phyloP scores from a whole-genome alignment of 2,888 invertebrate species.

The Brenthis daphne region DNA sequence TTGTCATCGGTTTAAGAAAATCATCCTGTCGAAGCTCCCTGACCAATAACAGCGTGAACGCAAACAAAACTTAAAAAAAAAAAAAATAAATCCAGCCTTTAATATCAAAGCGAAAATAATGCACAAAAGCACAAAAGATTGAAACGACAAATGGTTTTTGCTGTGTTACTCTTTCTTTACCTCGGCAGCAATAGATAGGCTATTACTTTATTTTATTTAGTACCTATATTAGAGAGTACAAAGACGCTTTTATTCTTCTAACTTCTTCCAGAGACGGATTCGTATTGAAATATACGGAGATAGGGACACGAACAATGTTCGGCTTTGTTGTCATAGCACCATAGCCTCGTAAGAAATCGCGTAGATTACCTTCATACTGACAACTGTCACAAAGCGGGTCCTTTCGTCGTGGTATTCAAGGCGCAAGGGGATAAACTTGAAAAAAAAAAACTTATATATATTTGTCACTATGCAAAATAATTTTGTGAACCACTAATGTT shows the following conservation, averaged over 20 bases:
- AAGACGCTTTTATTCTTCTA: constrained; percentile 46
- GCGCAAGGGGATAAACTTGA: background rate
- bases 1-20: background rate
- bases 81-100: background rate
- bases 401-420: constrained; percentile 41
- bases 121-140: constrained; percentile 10
- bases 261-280: constrained; percentile 52
- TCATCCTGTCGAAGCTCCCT: constrained; percentile 9
- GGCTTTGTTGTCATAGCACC: constrained; percentile 64
- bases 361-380: constrained; percentile 55
- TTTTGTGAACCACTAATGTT: no score
- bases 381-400: constrained; percentile 55
- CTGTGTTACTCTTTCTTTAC: constrained; percentile 2
- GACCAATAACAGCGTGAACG: constrained; percentile 4
- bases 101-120: background rate
- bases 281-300: constrained; percentile 53
- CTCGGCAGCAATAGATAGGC: constrained; percentile 25
- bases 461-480: background rate
- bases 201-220: constrained; percentile 41
- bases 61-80: constrained; percentile 7
- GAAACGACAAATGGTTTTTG: constrained; percentile 11
- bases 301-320: constrained; percentile 55
- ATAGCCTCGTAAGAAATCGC: constrained; percentile 56
- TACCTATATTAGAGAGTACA: constrained; percentile 39
- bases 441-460: background rate